A percentile compares a stretch with the other conserved stretches of the same genome.
These are phyloP conservation scores for Allobates femoralis DNA, from an alignment of 2,797 vertebrate genomes.

Conservation along the genomic window DNA sequence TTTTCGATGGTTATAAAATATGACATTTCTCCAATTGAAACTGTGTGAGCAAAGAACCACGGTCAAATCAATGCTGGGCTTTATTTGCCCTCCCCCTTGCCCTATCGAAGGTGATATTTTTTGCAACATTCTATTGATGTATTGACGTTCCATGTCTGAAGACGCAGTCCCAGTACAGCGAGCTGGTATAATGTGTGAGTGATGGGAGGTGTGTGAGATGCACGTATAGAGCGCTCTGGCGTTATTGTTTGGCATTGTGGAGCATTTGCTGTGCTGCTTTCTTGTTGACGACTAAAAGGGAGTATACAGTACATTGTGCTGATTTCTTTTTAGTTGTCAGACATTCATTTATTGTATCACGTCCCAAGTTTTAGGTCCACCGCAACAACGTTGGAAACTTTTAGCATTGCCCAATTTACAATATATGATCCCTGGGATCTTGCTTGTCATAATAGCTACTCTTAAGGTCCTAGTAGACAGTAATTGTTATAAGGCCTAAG, in stretches of 20 bases:
- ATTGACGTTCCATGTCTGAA: not conserved
- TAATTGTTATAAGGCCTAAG: no score
- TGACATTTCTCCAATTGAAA: conserved; percentile 30
- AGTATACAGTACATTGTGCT: not conserved
- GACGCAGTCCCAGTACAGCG: not conserved
- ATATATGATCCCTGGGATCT: no score
- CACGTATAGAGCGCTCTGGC: not conserved
- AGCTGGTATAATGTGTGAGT: not conserved
- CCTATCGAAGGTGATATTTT: not conserved
- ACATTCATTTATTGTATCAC: not conserved
- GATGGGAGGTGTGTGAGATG: not conserved
- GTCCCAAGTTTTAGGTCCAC: not conserved
- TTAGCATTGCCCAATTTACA: no score
- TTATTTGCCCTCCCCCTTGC: not conserved
- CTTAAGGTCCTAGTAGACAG: no score
- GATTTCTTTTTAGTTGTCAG: not conserved
- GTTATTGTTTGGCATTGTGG: no score
- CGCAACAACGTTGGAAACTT: no score
- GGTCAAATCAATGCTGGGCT: not conserved
- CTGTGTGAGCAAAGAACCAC: conserved; percentile 3
- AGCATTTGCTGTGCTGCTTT: no score
- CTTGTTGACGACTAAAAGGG: no score
- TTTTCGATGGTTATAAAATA: conserved; percentile 19
- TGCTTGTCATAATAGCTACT: no score
- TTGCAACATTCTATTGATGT: not conserved